These are phyloP conservation scores for Cotesia chilonis DNA, from an alignment of 1,140 invertebrate species.

Conservation along the genomic window DNA sequence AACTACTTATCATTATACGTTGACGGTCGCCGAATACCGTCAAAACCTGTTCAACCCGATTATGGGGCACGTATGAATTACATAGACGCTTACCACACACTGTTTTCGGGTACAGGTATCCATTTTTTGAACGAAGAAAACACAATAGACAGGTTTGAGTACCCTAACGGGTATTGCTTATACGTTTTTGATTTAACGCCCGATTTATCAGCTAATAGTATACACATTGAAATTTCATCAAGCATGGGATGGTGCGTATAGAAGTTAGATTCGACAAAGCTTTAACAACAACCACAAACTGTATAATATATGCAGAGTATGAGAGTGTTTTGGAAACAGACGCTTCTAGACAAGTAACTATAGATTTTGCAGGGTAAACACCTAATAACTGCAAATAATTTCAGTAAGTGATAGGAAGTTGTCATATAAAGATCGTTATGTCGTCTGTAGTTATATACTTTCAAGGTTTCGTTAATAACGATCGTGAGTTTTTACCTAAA, in stretches of 20 bases:
- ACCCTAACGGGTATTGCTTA: conserved; percentile 46
- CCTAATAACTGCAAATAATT: no score
- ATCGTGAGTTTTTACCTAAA: conserved; percentile 25
- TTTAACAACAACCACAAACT: conserved; percentile 43
- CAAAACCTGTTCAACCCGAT: no score
- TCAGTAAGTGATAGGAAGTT: not conserved
- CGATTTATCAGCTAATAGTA: conserved; percentile 53
- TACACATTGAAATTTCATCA: conserved; percentile 54
- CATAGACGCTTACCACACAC: no score
- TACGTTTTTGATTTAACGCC: conserved; percentile 53
- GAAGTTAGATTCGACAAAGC: conserved; percentile 49
- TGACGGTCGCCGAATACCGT: no score
- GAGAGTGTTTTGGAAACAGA: conserved; percentile 29
- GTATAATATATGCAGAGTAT: conserved; percentile 33
- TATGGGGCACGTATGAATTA: no score
- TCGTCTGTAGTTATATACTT: not conserved
- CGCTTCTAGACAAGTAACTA: conserved; percentile 24
- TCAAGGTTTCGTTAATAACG: conserved; percentile 16
- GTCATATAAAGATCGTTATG: not conserved
- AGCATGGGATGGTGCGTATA: conserved; percentile 48
- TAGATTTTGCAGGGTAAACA: conserved; percentile 25
- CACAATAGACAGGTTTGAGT: conserved; percentile 25
- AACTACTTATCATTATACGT: no score
- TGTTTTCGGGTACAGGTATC: no score
- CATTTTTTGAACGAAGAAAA: no score